A percentile compares a stretch with the other conserved stretches of the same genome.
Conservation (phyloP, 2,113 vertebrate species). For the Malaclemys terrapin region DNA sequence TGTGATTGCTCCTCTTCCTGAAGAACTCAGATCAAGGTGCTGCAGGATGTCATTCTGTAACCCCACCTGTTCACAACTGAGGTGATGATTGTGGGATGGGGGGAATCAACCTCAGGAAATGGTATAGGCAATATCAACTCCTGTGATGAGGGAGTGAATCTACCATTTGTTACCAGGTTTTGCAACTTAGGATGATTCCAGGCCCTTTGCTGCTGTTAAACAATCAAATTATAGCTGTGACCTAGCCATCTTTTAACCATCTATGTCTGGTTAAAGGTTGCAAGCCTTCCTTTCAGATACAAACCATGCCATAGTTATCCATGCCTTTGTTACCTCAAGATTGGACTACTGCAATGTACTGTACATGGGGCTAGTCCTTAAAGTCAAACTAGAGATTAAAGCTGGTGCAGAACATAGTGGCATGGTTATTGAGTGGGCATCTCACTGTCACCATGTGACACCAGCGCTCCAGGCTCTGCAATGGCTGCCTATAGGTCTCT, state of each 20-base stretch:
- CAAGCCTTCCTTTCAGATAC: background rate
- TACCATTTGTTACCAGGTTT: rapidly evolving
- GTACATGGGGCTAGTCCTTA: rapidly evolving
- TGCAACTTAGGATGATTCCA: too few relatives aligned
- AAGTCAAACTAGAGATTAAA: rapidly evolving
- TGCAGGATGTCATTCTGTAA: rapidly evolving
- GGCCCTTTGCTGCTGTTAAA: background rate
- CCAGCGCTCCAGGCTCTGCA: too few relatives aligned
- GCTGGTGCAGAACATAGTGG: rapidly evolving
- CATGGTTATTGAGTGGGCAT: too few relatives aligned
- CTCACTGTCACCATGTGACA: too few relatives aligned
- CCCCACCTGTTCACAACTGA: background rate
- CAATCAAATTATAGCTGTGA: background rate
- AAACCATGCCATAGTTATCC: background rate
- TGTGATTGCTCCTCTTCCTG: background rate
- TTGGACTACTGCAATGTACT: too few relatives aligned
- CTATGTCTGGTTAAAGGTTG: background rate
- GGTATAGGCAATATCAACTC: background rate
- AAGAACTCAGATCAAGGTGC: background rate
- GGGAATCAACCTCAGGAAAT: background rate
- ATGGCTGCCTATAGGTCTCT: rapidly evolving
- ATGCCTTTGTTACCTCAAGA: background rate
- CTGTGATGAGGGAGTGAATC: rapidly evolving
- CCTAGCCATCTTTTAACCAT: background rate
- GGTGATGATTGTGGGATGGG: background rate